phyloP scores from a whole-genome alignment of 2,113 vertebrate species.

The Apodemus sylvaticus region DNA sequence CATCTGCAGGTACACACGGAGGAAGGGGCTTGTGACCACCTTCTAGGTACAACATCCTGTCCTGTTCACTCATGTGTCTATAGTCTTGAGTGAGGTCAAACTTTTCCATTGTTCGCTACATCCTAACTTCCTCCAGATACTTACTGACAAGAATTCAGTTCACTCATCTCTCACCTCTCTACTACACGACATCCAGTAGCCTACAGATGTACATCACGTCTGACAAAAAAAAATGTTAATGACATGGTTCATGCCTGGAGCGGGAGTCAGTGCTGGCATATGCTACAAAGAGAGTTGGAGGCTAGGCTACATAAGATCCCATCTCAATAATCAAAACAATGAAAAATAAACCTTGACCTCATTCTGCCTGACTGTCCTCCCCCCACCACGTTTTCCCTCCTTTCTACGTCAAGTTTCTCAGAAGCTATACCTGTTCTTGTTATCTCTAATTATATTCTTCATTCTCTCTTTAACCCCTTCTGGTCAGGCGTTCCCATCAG shows the following conservation, averaged over 20 bases:
- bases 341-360: neutral
- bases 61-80: neutral
- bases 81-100: neutral
- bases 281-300: neutral
- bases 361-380: neutral
- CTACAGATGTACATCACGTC: neutral
- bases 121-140: neutral
- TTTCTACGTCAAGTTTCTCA: neutral
- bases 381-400: neutral
- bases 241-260: neutral
- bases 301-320: neutral
- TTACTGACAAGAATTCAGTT: neutral
- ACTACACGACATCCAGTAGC: neutral
- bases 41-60: neutral
- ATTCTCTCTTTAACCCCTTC: neutral
- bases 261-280: too few relatives aligned
- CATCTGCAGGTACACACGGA: rapidly evolving
- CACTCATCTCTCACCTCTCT: neutral
- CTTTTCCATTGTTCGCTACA: neutral
- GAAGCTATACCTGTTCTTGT: neutral
- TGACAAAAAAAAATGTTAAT: neutral
- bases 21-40: neutral
- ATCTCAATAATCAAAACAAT: neutral
- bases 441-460: neutral
- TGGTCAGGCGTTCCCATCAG: neutral